phyloP scores from a whole-genome alignment of 2,888 invertebrate species.

The Euclidia mi region DNA sequence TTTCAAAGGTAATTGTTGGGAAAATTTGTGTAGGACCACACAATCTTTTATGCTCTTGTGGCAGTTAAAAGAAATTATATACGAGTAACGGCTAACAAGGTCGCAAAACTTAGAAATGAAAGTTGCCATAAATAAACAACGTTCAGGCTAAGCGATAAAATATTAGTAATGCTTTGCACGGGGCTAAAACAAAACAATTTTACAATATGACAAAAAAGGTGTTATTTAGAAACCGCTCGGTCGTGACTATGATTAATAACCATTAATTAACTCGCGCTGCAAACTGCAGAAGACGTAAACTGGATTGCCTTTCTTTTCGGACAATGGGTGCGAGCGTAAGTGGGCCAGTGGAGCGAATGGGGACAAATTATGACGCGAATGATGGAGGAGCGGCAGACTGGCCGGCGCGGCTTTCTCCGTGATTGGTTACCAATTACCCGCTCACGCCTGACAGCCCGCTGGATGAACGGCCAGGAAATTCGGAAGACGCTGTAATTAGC shows the following conservation, averaged over 20 bases:
- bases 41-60: slow-evolving; percentile 18
- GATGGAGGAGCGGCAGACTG: slow-evolving; percentile 60
- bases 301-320: slow-evolving; percentile 57
- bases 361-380: slow-evolving; percentile 63
- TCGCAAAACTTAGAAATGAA: slow-evolving; percentile 13
- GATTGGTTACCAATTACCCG: slow-evolving; percentile 77
- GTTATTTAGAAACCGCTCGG: slow-evolving; percentile 41
- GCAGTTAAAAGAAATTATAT: slow-evolving; percentile 10
- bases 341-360: slow-evolving; percentile 49
- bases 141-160: slow-evolving; percentile 8
- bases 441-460: slow-evolving; percentile 57
- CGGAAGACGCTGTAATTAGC: slow-evolving; percentile 53
- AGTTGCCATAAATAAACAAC: slow-evolving; percentile 16
- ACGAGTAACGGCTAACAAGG: slow-evolving; percentile 9
- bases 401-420: slow-evolving; percentile 74
- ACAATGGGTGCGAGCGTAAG: slow-evolving; percentile 46
- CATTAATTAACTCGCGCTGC: slow-evolving; percentile 46
- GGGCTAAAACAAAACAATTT: slow-evolving; percentile 27
- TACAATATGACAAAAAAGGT: slow-evolving; percentile 28
- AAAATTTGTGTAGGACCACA: slow-evolving; percentile 43
- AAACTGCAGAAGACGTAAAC: slow-evolving; percentile 47
- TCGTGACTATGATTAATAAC: slow-evolving; percentile 54
- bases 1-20: slow-evolving; percentile 43
- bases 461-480: slow-evolving; percentile 60
- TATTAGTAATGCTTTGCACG: slow-evolving; percentile 15